Conservation (phyloP, 1,140 invertebrate species). For the Prorops nasuta region DNA sequence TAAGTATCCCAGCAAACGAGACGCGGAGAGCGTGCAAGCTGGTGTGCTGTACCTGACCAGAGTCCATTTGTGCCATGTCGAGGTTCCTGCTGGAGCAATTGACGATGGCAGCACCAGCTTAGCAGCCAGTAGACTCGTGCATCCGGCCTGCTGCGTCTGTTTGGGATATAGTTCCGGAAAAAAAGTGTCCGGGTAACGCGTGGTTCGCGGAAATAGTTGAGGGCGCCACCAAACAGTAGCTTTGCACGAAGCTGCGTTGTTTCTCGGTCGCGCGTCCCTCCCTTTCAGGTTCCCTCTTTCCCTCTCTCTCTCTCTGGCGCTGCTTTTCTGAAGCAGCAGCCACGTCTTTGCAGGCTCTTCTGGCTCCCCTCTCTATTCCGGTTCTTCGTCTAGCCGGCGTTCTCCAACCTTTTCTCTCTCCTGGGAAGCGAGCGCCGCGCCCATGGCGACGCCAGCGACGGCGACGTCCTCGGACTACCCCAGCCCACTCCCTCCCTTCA, state of each 20-base stretch:
- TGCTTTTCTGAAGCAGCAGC: too few species aligned
- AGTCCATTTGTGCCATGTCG: too few species aligned
- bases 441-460: conserved; percentile 16
- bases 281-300: conserved; percentile 1
- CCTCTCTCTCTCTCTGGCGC: neutral
- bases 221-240: conserved; percentile 45
- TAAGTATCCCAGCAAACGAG: too few species aligned
- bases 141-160: too few species aligned
- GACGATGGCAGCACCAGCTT: neutral
- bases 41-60: too few species aligned
- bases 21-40: too few species aligned
- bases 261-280: neutral
- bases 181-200: conserved; percentile 9
- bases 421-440: conserved; percentile 19
- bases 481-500: neutral
- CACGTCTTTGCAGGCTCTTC: too few species aligned
- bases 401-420: conserved; percentile 5
- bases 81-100: too few species aligned
- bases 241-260: too few species aligned
- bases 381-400: conserved; percentile 2
- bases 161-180: too few species aligned
- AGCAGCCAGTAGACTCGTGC: neutral
- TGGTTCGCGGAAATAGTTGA: conserved; percentile 17
- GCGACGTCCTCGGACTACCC: neutral
- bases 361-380: neutral